Percentiles rank a stretch among this genome's conserved stretches.
These are phyloP conservation scores for Macroglossus sobrinus DNA, from an alignment of 2,113 vertebrate species.

Conservation along the genomic window DNA sequence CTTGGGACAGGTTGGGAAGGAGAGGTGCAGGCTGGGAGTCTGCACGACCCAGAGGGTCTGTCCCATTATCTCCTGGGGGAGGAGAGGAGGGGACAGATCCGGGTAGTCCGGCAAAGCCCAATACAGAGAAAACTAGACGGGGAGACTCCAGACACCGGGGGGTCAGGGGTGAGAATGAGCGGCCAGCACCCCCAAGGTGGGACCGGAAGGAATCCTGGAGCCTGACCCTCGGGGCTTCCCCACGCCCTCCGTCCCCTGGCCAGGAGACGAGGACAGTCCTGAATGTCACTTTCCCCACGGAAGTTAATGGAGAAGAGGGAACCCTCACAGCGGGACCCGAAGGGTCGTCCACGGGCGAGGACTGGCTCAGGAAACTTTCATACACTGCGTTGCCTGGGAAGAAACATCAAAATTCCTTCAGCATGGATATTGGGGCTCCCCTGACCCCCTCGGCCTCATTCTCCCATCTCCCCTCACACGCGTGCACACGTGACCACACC, in stretches of 20 bases:
- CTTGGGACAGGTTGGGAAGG: neutral
- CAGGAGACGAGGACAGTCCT: no score
- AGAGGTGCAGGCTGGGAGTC: neutral
- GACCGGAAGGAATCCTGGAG: neutral
- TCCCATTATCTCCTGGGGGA: neutral
- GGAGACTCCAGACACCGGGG: neutral
- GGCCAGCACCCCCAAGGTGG: neutral
- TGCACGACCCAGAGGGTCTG: neutral
- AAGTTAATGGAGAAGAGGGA: neutral
- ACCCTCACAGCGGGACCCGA: neutral
- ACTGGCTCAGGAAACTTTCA: neutral
- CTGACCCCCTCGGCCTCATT: neutral
- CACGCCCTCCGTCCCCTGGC: neutral
- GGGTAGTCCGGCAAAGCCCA: neutral
- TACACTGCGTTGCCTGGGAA: neutral
- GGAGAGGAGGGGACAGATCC: no score
- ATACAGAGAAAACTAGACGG: neutral
- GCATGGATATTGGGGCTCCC: no score
- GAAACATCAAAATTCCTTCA: neutral
- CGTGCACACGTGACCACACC: neutral
- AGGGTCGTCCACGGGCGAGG: neutral
- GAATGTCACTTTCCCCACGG: neutral
- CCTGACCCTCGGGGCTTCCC: neutral
- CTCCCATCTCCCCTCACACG: no score
- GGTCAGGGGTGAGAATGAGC: neutral